Evolutionary conservation across 2,888 invertebrate genomes (phyloP), one percentile per base, ranked within the genome.

Genomic region (Harpalus rubripes): DNA sequence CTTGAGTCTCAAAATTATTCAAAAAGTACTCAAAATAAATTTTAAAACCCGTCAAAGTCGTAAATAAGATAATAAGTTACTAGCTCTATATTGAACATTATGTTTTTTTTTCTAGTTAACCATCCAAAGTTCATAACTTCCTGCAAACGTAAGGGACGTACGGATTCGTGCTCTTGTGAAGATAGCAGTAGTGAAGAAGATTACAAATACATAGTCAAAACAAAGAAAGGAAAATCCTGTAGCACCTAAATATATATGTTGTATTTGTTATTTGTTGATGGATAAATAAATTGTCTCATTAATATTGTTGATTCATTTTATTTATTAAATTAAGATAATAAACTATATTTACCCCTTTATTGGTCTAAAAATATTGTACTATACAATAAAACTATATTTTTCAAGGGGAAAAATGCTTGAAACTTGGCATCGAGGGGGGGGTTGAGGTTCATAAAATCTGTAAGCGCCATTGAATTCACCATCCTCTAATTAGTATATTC

Each of bases 111-210:
- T 78, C 5, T 39, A 80, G 79, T 16, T 6, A 61, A 39, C 18
- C 32, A 58, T n/a, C 63, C 63, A 1, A 80, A 61, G 7, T 80
- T 80, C 63, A 52, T 80, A 7, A 56, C 80, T 1, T 44, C 80
- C 15, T 80, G 80, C 16, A 22, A 32, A 18, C 79, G 61, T 15
- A 61, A 61, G 12, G n/a, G 59, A 7, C 80, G 63, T n/a, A 15
- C 15, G 8, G 41, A 63, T 5, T 5, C 22, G 7, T 59, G 26
- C 58, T 6, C 22, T 7, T 59, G 26, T 44, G 56, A 59, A 59
- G 58, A 16, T 7, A 16, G 22, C 80, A 80, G 80, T 32, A 32
- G 32, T 32, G 80, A 80, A 63, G 80, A 80, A 63, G 61, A 80
- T n/a, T 80, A 80, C 44, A 80, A 63, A 63, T 63, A 44, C 80